Base-by-base conservation (phyloP, 1,140 invertebrate species). In the Dufourea novaeangliae region DNA sequence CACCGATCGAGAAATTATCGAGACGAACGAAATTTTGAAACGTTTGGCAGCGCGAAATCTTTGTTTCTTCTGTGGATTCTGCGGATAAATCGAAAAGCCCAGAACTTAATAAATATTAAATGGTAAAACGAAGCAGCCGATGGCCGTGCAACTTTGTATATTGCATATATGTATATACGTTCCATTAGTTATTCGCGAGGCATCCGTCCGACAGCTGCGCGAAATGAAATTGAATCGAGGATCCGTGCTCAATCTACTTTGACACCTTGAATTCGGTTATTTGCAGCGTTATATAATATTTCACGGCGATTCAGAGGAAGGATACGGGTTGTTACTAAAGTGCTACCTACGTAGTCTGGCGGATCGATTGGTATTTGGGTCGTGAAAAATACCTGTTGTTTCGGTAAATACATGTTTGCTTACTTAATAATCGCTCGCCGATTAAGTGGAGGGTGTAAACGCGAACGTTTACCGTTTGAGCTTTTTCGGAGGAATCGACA, bases 191-290 rank as follows among this genome's bases (percentile, higher is more conserved):
- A 71, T 46, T 71, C 56, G 69, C 69, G 29, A 62, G 27, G 46
- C 46, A 50, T 50, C 39, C 56, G 61, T 34, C 69, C 39, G 69
- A 71, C 69, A 71, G 69, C 69, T 57, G 69, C 44, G 56, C 39
- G 56, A 71, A 71, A 71, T 71, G 56, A 61, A 71, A 71, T 71
- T 71, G 69, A 71, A 71, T 71, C 56, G 69, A 56, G 56, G 56
- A 62, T 61, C 68, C 56, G 41, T 20, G 12, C 22, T 61, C 68
- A 29, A 57, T n/a, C 8, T n/a, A 25, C 39, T 20, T 34, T 27
- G 59, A 71, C 54, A n/a, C n/a, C 39, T 32, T 39, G 17, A 41
- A 29, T 5, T 14, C 27, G 27, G 12, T 59, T 59, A 44, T 52
- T 25, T 11, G 22, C 50, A 22, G 22, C 50, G 50, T 52, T 52